A percentile compares a stretch with the other conserved stretches of the same genome.
These are phyloP conservation scores for Pristionchus arcanus DNA, from an alignment of 2,888 invertebrate species.

Conservation along the genomic window DNA sequence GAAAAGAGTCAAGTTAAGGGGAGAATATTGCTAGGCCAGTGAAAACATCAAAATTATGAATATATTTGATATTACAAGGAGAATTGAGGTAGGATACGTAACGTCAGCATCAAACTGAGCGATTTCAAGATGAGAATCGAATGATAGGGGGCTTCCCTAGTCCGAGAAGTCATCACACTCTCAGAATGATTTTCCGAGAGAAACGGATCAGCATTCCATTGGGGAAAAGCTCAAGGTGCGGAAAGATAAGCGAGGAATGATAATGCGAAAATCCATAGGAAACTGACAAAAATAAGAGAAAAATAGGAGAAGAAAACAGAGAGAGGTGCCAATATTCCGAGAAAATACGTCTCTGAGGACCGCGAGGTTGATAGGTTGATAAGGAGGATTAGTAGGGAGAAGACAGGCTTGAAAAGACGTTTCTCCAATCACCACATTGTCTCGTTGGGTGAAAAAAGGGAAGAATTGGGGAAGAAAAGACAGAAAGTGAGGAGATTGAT, in stretches of 20 bases:
- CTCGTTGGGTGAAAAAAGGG: not conserved
- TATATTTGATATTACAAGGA: too few species aligned
- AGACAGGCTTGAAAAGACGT: not conserved
- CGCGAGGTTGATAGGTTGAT: not conserved
- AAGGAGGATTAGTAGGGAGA: not conserved
- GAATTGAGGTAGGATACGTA: too few species aligned
- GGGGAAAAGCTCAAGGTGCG: not conserved
- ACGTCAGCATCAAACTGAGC: not conserved
- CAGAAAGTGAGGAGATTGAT: not conserved
- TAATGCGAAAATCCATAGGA: not conserved
- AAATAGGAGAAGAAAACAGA: not conserved
- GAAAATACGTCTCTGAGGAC: constrained; percentile 1
- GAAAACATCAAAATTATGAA: not conserved
- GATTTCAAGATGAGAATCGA: not conserved
- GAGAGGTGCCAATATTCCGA: not conserved
- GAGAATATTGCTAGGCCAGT: too few species aligned
- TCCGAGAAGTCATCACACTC: constrained; percentile 4
- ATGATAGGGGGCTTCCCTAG: not conserved
- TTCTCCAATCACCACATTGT: not conserved
- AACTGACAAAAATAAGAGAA: not conserved
- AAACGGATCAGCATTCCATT: constrained; percentile 30
- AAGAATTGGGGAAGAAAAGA: not conserved
- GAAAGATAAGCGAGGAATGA: constrained; percentile 26
- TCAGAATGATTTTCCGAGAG: constrained; percentile 38
- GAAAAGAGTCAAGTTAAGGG: not conserved